Evolutionary conservation across 1,140 invertebrate genomes (phyloP), one percentile per base, ranked within the genome.

Genomic region (Drosophila sechellia): DNA sequence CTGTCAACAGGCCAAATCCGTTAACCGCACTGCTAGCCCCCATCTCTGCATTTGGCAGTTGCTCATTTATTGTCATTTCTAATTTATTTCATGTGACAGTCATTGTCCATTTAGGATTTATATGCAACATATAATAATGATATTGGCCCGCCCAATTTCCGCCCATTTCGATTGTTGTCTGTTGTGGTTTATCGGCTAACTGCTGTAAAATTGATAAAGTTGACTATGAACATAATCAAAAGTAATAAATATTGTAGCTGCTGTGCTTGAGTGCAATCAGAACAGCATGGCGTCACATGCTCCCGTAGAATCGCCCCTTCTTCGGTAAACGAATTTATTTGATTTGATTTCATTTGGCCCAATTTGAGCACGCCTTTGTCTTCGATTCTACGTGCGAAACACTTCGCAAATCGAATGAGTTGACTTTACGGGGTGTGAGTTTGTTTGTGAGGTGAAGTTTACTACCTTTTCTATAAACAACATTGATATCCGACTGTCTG

Each of bases 201-300:
- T 89, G 77, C 79, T 89, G 84, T 89, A 89, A 89, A 89, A 89
- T 89, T 89, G 84, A 89, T 89, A 89, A 89, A 89, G 84, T 84
- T 89, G 84, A 89, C 84, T 89, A 81, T 71, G 77, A 89, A 89
- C 84, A 89, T 89, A 89, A 89, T 89, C 84, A 89, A 89, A 89
- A 84, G 84, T 89, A 89, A 89, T 89, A 31, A 89, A 89, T 89
- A 84, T 89, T 89, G 84, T 89, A 87, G 64, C 84, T 31, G 76
- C 79, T 87, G 84, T 86, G 83, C 83, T 86, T 87, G 83, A 87
- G 79, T 86, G 83, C 83, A 87, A 63, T 81, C 79, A 31, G 65
- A 77, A 57, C 81, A 78, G 70, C 65, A 78, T 85, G 81, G 61
- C 73, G 81, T 31, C 31, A 84, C 72, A 73, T 84, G 72, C 68